phyloP scores from a whole-genome alignment of 2,113 vertebrate genomes.

The Oreamnos americanus region DNA sequence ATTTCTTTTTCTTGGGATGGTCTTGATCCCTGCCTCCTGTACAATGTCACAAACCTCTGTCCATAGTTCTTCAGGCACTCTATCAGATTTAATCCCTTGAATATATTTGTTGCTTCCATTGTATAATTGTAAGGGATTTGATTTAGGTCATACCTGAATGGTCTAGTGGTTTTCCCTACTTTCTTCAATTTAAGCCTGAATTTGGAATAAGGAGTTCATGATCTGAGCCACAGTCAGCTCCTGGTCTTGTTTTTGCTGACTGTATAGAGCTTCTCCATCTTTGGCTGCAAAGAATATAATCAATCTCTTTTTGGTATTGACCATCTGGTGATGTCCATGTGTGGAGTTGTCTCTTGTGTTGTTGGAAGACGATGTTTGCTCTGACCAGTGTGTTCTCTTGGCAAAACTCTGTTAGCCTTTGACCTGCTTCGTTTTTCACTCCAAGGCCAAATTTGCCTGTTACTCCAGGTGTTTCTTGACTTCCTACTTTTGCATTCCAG shows the following conservation, averaged over 20 bases:
- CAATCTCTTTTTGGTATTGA: background rate
- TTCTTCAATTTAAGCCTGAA: background rate
- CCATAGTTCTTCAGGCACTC: background rate
- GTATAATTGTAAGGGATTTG: background rate
- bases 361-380: background rate
- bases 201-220: background rate
- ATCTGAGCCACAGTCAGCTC: background rate
- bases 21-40: background rate
- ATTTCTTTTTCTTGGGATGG: background rate
- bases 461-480: no score
- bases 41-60: accelerated
- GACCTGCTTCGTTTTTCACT: background rate
- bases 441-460: no score
- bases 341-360: background rate
- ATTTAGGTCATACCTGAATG: background rate
- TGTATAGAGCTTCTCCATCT: background rate
- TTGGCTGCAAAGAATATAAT: background rate
- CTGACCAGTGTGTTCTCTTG: background rate
- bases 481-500: no score
- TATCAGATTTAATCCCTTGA: background rate
- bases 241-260: background rate
- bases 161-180: background rate
- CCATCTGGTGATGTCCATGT: background rate
- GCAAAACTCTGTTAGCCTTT: background rate
- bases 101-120: background rate